Base-by-base conservation (phyloP, 2,888 invertebrate species). In the Meliscaeva auricollis region DNA sequence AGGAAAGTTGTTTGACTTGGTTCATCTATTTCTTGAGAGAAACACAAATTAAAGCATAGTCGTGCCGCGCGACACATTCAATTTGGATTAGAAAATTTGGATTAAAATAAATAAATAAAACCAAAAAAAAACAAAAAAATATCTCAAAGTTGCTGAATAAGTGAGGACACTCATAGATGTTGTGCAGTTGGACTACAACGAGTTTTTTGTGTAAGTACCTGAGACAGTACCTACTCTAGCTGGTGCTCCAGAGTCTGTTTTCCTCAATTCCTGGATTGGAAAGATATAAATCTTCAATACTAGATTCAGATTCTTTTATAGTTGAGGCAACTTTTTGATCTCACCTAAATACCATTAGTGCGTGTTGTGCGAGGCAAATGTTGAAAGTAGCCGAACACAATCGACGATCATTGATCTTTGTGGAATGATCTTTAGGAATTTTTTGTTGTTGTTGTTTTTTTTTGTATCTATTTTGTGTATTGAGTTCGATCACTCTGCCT, bases 1-100 rank as follows among this genome's bases (percentile, higher is more conserved):
- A 85, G 66, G 84, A 85, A 85, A 85, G 84, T 85, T 85, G 85
- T 80, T 85, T 73, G 70, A 76, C 72, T 85, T 66, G 70, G 75
- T 44, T 32, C 48, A 3, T 48, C 32, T 66, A 30, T 32, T 17
- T 30, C 15, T 9, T 15, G 6, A 41, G 15, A 30, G 1, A 44
- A 15, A 22, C 20, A 64, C 9, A 32, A 32, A 62, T 44, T 15
- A 17, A 66, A 64, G 32, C 48, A 50, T 46, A 66, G 54, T 68
- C 22, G 48, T 62, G 48, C 58, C 22, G 81, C 35, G 13, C 38
- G 9, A 13, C 35, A 60, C 54, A 76, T 62, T 73, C 62, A 75
- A 83, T 70, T 79, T 85, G 85, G 79, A 80, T 80, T 84, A 30
- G 26, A 46, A 74, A 52, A 72, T 46, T 82, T 82, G 82, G 82